These are phyloP conservation scores for Cyprinella venusta DNA, from an alignment of 2,797 vertebrate genomes.

Conservation along the genomic window DNA sequence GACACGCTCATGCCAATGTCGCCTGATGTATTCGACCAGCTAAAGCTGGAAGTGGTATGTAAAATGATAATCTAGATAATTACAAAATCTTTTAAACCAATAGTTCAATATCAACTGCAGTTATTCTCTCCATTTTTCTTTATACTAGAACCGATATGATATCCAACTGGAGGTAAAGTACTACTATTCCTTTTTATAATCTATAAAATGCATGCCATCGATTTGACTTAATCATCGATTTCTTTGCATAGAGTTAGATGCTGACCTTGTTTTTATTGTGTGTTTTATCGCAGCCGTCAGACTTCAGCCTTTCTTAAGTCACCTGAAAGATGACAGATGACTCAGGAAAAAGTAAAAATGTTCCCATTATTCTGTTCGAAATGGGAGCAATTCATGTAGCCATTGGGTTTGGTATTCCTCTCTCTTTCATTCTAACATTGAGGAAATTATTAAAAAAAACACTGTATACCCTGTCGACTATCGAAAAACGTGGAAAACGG, in stretches of 20 bases:
- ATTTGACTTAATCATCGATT: not conserved
- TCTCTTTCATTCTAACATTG: not conserved
- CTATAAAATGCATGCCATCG: not conserved
- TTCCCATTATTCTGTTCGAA: not conserved
- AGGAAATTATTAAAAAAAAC: conserved; percentile 23
- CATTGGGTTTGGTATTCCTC: not conserved
- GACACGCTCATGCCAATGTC: conserved; percentile 89
- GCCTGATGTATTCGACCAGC: conserved; percentile 84
- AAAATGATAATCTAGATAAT: not conserved
- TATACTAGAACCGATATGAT: conserved; percentile 27
- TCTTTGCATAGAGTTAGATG: not conserved
- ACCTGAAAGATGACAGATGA: not conserved
- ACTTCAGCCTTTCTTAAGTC: not conserved
- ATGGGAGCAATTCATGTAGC: not conserved
- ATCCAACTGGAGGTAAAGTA: conserved; percentile 21
- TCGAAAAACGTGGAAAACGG: not conserved
- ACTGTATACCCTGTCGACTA: not conserved
- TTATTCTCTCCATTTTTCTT: not conserved
- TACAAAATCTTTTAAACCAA: not conserved
- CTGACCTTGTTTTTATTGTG: not conserved
- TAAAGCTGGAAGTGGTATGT: conserved; percentile 83
- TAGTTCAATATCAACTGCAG: not conserved
- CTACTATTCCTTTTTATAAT: not conserved
- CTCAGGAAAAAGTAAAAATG: not conserved
- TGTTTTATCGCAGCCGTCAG: not conserved